These are phyloP conservation scores for Ceryle rudis DNA, from an alignment of 2,797 vertebrate genomes.

Conservation along the genomic window DNA sequence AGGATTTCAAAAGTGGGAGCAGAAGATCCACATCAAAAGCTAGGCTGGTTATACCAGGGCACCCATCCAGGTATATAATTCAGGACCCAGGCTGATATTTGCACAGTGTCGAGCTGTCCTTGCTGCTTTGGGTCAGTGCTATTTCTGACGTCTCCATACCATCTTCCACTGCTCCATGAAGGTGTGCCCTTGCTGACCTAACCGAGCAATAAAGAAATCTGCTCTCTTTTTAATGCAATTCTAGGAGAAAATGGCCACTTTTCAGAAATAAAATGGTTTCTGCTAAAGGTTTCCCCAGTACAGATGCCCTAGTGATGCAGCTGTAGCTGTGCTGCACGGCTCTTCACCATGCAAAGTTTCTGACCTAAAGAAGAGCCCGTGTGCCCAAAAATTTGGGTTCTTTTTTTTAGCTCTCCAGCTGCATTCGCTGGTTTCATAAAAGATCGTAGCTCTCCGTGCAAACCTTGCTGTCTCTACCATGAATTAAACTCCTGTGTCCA, in stretches of 20 bases:
- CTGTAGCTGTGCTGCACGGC: background rate
- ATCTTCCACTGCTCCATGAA: background rate
- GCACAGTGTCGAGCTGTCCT: background rate
- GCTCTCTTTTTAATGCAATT: background rate
- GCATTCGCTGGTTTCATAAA: background rate
- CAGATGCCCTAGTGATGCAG: background rate
- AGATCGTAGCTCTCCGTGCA: background rate
- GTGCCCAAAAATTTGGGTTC: background rate
- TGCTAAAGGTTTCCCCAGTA: background rate
- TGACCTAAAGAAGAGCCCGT: background rate
- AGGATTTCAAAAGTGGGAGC: background rate
- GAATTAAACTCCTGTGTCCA: background rate
- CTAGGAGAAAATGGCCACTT: background rate
- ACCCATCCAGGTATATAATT: background rate
- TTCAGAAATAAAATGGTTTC: background rate
- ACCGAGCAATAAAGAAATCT: background rate
- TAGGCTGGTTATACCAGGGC: background rate
- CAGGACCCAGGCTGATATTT: background rate
- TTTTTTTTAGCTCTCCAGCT: background rate
- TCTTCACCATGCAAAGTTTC: background rate
- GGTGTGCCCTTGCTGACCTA: background rate
- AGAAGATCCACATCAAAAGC: background rate
- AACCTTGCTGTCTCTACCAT: background rate
- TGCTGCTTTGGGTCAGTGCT: background rate
- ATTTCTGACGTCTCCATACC: accelerated